These are phyloP conservation scores for Rhyacichthys aspro DNA, from an alignment of 2,797 vertebrate genomes.

Conservation along the genomic window DNA sequence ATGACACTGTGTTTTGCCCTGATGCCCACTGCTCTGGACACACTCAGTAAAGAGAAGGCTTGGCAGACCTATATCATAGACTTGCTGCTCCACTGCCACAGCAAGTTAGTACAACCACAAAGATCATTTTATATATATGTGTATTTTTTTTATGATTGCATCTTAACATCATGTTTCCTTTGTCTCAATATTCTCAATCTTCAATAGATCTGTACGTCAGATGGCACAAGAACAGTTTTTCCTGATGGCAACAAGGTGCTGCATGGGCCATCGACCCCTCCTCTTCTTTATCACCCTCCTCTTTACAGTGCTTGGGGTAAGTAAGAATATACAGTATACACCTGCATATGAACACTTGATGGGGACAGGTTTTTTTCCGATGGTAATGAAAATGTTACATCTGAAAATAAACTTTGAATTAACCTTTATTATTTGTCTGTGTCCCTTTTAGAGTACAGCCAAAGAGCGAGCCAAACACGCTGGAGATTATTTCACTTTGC, in stretches of 20 bases:
- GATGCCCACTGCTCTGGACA: conserved; percentile 96
- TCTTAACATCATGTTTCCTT: conserved; percentile 1
- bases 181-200: conserved; percentile 9
- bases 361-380: too few relatives aligned
- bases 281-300: conserved; percentile 99
- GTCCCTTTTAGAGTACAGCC: conserved; percentile 91
- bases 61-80: conserved; percentile 99
- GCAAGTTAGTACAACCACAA: conserved; percentile 83
- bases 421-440: neutral
- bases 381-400: too few relatives aligned
- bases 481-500: conserved; percentile 96
- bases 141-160: neutral
- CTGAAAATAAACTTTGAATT: too few relatives aligned
- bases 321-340: conserved; percentile 42
- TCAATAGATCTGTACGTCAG: conserved; percentile 93
- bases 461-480: conserved; percentile 97
- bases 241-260: conserved; percentile 98
- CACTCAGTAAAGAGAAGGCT: conserved; percentile 98
- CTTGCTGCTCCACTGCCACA: conserved; percentile 96
- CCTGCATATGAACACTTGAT: neutral
- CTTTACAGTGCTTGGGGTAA: conserved; percentile 98
- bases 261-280: conserved; percentile 98
- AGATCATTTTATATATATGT: neutral
- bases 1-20: conserved; percentile 99
- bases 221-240: conserved; percentile 99